phyloP scores from a whole-genome alignment of 2,888 invertebrate genomes.

The Patella pellucida region DNA sequence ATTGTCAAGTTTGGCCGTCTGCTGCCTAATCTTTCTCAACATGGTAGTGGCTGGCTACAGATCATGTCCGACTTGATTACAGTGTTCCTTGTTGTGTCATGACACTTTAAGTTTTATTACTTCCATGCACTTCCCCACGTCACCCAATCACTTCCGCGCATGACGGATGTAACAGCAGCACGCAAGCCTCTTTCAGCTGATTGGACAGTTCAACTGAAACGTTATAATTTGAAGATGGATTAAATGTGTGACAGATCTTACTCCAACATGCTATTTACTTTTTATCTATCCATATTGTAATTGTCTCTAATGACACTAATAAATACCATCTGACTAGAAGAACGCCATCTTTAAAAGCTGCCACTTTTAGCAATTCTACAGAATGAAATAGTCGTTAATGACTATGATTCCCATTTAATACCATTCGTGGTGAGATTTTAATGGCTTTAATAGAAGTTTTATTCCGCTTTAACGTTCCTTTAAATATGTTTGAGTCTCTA shows the following conservation, averaged over 20 bases:
- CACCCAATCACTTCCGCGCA: constrained; percentile 11
- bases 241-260: neutral
- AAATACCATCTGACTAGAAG: neutral
- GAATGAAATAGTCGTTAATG: no score
- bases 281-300: neutral
- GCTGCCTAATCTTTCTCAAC: neutral
- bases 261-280: no score
- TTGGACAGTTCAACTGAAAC: neutral
- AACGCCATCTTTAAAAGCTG: no score
- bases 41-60: neutral
- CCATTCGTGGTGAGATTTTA: no score
- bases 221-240: constrained; percentile 2
- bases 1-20: neutral
- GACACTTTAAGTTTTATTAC: constrained; percentile 11
- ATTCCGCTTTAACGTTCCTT: no score
- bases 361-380: no score
- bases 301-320: constrained; percentile 2
- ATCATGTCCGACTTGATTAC: constrained; percentile 10
- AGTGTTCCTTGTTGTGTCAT: constrained; percentile 7
- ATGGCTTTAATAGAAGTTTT: no score
- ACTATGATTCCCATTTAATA: no score
- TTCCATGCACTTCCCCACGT: constrained; percentile 10
- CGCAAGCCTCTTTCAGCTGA: neutral
- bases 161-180: constrained; percentile 4
- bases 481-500: no score